Evolutionary conservation across 2,888 invertebrate species (phyloP).

Genomic region (Baronia brevicornis): DNA sequence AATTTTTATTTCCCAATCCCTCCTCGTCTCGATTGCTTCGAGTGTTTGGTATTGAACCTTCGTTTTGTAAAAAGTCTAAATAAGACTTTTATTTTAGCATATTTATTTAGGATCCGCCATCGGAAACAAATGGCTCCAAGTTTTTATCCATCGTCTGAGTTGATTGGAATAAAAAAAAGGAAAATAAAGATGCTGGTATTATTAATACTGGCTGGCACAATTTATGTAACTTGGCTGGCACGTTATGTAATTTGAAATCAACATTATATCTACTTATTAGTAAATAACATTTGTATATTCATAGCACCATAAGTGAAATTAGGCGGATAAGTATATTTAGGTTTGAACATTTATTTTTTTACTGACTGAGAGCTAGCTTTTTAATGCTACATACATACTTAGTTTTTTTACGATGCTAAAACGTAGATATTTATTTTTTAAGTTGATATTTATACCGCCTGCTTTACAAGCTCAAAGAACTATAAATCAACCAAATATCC

Average conservation of each 20-base stretch:
- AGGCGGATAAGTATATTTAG: no score
- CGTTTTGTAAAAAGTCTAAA: constrained; percentile 35
- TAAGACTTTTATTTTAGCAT: constrained; percentile 43
- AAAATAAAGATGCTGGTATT: constrained; percentile 7
- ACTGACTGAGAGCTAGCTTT: no score
- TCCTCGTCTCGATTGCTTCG: constrained; percentile 45
- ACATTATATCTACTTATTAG: neutral
- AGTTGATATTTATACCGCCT: no score
- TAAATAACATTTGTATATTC: neutral
- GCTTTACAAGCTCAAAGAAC: no score
- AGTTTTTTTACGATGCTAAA: no score
- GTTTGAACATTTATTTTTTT: no score
- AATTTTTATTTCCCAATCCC: constrained; percentile 62
- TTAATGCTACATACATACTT: no score
- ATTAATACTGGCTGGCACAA: no score
- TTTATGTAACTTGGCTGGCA: no score
- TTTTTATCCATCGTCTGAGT: constrained; percentile 47
- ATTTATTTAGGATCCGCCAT: constrained; percentile 48
- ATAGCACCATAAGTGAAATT: constrained; percentile 1
- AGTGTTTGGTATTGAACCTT: constrained; percentile 50
- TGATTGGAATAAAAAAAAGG: constrained; percentile 41
- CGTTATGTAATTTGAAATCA: neutral
- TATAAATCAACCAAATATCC: no score
- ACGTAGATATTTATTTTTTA: no score
- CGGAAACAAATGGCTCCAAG: constrained; percentile 29